Evolutionary conservation across 2,888 invertebrate genomes (phyloP).

Genomic region (Noctua pronuba): DNA sequence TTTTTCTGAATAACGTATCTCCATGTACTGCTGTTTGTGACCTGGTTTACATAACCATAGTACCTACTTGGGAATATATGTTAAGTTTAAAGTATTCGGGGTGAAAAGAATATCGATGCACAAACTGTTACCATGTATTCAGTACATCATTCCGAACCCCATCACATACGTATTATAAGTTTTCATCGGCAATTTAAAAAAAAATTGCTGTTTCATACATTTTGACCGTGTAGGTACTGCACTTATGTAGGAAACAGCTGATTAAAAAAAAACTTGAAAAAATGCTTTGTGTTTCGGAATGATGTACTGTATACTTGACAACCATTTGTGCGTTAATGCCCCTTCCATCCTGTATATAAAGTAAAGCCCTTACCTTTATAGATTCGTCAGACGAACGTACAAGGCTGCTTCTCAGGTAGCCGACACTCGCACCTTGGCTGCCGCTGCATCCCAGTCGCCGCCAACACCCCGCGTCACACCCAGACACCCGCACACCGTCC

Average conservation of each 20-base stretch:
- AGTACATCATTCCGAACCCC: background rate
- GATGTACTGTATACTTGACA: too few species aligned
- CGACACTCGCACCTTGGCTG: slow-evolving; percentile 76
- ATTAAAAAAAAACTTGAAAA: too few species aligned
- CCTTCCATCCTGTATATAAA: background rate
- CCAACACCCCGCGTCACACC: slow-evolving; percentile 71
- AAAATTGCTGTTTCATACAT: background rate
- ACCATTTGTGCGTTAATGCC: background rate
- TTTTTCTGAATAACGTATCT: background rate
- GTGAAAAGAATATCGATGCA: background rate
- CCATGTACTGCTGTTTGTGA: background rate
- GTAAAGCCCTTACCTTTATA: slow-evolving; percentile 81
- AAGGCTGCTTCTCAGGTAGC: slow-evolving; percentile 73
- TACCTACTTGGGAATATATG: background rate
- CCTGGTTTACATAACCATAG: background rate
- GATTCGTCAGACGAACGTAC: slow-evolving; percentile 87
- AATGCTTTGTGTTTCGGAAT: too few species aligned
- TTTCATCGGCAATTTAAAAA: too few species aligned
- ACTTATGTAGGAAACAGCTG: too few species aligned
- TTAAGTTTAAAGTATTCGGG: background rate
- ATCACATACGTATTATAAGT: too few species aligned
- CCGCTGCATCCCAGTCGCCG: slow-evolving; percentile 84
- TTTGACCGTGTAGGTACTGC: too few species aligned
- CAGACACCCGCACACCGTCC: slow-evolving; percentile 70
- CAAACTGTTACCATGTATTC: background rate